Percentiles rank a stretch among this genome's conserved stretches.
phyloP scores from a whole-genome alignment of 2,797 vertebrate genomes.

The Syncerus caffer region DNA sequence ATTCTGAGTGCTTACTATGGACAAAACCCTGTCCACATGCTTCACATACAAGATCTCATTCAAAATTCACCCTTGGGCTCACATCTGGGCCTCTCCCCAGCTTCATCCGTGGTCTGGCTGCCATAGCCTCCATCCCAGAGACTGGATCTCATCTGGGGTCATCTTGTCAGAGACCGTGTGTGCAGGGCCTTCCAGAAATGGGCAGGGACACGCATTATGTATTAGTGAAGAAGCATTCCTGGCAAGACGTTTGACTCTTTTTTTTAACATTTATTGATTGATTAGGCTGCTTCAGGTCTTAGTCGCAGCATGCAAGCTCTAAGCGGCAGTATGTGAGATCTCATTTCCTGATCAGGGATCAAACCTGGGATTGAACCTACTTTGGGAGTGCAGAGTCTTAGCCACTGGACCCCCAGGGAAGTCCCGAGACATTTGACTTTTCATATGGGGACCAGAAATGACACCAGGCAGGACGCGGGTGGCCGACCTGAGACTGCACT shows the following conservation, averaged over 20 bases:
- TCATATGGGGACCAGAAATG: not conserved
- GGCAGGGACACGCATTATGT: rapidly evolving
- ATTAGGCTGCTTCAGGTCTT: not conserved
- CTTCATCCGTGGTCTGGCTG: not conserved
- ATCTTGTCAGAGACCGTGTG: not conserved
- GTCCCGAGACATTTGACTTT: not conserved
- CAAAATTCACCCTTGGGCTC: not conserved
- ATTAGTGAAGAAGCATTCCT: not conserved
- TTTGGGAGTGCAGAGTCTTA: not conserved
- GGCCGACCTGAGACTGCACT: not conserved
- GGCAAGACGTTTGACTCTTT: not conserved
- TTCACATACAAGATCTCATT: not conserved
- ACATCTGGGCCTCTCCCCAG: not conserved
- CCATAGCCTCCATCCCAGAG: not conserved
- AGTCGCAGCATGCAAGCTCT: not conserved
- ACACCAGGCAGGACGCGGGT: too few relatives aligned
- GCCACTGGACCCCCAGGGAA: not conserved
- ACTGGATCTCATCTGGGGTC: not conserved
- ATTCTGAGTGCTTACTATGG: not conserved
- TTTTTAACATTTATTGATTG: not conserved
- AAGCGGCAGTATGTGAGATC: not conserved
- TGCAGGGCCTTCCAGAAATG: not conserved
- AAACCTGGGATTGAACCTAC: not conserved
- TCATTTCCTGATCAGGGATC: not conserved
- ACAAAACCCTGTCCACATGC: not conserved